Conservation (phyloP, 2,888 invertebrate species). For the Drosophila lutescens region DNA sequence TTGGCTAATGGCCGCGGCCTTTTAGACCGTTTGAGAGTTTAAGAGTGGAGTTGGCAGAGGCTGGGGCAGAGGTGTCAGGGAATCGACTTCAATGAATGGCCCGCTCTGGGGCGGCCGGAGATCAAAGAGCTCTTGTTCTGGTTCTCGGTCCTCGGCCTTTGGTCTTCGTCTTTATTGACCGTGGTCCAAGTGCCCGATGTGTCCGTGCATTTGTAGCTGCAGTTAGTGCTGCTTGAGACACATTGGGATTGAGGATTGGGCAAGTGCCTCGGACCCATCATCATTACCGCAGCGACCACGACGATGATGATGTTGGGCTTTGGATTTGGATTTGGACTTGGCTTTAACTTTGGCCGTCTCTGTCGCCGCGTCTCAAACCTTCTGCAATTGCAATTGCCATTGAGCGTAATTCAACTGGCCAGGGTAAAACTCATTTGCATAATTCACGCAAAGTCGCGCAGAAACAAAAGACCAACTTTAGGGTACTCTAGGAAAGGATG, state of each 20-base stretch:
- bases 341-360: not conserved
- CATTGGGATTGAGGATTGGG: constrained; percentile 35
- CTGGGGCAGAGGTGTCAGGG: constrained; percentile 37
- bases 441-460: constrained; percentile 52
- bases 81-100: constrained; percentile 67
- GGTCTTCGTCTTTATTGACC: constrained; percentile 47
- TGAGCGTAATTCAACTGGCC: constrained; percentile 26
- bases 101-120: constrained; percentile 59
- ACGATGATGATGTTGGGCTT: constrained; percentile 10
- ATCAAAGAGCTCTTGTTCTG: constrained; percentile 72
- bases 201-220: constrained; percentile 49
- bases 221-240: constrained; percentile 50
- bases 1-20: constrained; percentile 80
- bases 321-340: not conserved
- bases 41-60: constrained; percentile 35
- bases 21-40: constrained; percentile 41
- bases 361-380: constrained; percentile 2
- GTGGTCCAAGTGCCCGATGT: constrained; percentile 45
- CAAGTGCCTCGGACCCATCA: constrained; percentile 29
- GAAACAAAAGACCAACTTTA: not conserved
- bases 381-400: constrained; percentile 36
- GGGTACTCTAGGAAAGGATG: not conserved
- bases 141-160: constrained; percentile 56
- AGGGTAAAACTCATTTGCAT: constrained; percentile 45
- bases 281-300: not conserved